A percentile compares a stretch with the other conserved stretches of the same genome.
Evolutionary conservation across 2,113 vertebrate genomes (phyloP).

Genomic region (Phalacrocorax aristotelis): DNA sequence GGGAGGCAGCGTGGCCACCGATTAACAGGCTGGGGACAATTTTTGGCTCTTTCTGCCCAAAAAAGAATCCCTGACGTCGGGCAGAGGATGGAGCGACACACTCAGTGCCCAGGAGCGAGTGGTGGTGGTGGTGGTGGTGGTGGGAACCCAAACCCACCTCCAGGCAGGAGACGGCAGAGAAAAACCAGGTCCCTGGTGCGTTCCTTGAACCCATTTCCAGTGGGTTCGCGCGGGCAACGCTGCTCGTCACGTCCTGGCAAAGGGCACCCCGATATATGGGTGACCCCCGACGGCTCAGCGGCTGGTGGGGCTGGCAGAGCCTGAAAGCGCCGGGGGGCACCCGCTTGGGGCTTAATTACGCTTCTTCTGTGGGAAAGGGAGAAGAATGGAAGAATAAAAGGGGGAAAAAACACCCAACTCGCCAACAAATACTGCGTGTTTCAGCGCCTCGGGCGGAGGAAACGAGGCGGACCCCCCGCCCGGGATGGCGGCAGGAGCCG

Average conservation of each 20-base stretch:
- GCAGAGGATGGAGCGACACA: neutral
- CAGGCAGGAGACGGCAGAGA: neutral
- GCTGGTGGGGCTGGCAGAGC: no score
- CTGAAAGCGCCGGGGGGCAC: neutral
- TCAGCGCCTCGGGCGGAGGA: neutral
- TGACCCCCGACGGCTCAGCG: accelerated
- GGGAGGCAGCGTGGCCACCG: neutral
- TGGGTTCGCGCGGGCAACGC: accelerated
- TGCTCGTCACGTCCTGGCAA: no score
- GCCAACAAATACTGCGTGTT: accelerated
- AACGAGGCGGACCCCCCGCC: neutral
- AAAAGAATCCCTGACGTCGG: accelerated
- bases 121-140: accelerated
- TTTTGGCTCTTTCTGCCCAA: neutral
- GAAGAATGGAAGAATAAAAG: neutral
- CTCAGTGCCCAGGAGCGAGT: neutral
- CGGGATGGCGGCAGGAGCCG: no score
- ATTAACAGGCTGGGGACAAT: neutral
- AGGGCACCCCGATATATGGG: accelerated
- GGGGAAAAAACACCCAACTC: neutral
- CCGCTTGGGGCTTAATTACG: accelerated
- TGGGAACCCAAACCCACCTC: neutral
- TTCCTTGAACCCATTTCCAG: neutral
- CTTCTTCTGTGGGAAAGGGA: neutral
- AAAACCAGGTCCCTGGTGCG: accelerated